Conservation (phyloP, 2,797 vertebrate genomes). For the Pseudochaenichthys georgianus region DNA sequence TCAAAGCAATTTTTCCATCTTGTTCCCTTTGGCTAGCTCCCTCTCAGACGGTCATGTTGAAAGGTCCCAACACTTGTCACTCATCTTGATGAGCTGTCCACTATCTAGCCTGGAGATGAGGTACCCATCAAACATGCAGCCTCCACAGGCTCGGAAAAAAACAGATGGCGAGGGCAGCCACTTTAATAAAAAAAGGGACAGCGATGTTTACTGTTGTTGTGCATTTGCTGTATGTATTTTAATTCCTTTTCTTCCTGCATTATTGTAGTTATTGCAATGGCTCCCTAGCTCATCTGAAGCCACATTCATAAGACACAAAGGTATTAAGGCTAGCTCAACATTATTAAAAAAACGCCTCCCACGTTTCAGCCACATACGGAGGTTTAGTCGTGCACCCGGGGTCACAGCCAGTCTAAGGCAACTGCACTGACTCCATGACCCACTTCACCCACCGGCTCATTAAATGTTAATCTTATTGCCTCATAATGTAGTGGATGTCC, state of each 20-base stretch:
- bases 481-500: slow-evolving; percentile 47
- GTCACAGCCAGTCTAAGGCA: slow-evolving; percentile 44
- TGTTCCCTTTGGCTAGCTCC: slow-evolving; percentile 39
- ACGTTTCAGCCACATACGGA: slow-evolving; percentile 11
- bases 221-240: slow-evolving; percentile 36
- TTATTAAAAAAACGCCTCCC: slow-evolving; percentile 11
- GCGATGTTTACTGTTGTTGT: slow-evolving; percentile 51
- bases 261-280: slow-evolving; percentile 38
- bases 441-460: slow-evolving; percentile 57
- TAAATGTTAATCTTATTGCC: slow-evolving; percentile 64
- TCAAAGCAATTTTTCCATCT: slow-evolving; percentile 35
- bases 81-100: slow-evolving; percentile 77
- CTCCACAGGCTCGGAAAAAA: slow-evolving; percentile 61
- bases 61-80: slow-evolving; percentile 73
- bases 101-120: slow-evolving; percentile 69
- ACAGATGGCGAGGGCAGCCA: slow-evolving; percentile 69
- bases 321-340: background rate
- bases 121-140: slow-evolving; percentile 64
- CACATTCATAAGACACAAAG: slow-evolving; percentile 24
- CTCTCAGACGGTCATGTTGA: slow-evolving; percentile 57
- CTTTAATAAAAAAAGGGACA: slow-evolving; percentile 43
- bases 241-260: slow-evolving; percentile 17
- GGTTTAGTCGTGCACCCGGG: background rate
- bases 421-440: slow-evolving; percentile 51
- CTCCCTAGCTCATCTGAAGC: slow-evolving; percentile 1